Percentiles rank a stretch among this genome's conserved stretches.
Evolutionary conservation across 2,113 vertebrate species (phyloP).

Genomic region (Climacteris rufus): DNA sequence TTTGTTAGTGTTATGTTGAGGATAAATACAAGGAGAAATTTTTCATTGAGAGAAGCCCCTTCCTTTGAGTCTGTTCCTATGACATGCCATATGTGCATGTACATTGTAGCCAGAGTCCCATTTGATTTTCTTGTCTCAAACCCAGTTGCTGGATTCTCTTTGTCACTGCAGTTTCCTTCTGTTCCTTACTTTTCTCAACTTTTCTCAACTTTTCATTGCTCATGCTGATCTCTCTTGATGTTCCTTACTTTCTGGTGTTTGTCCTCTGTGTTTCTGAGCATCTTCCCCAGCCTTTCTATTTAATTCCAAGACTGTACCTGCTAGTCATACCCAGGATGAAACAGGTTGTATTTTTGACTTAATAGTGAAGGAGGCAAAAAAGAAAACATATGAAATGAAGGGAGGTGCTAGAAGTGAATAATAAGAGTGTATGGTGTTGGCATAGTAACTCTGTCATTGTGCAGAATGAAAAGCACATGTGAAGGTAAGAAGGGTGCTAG

Average conservation of each 20-base stretch:
- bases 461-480: rapidly evolving
- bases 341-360: background rate
- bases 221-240: rapidly evolving
- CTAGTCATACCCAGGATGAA: background rate
- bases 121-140: background rate
- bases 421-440: background rate
- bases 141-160: background rate
- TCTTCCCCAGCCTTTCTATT: background rate
- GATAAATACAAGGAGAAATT: background rate
- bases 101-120: rapidly evolving
- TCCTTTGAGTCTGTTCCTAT: background rate
- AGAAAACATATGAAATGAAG: background rate
- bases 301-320: background rate
- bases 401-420: background rate
- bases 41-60: background rate
- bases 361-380: background rate
- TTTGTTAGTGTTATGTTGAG: background rate
- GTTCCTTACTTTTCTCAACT: background rate
- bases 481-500: background rate
- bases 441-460: background rate
- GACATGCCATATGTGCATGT: rapidly evolving
- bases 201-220: background rate
- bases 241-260: background rate
- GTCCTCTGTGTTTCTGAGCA: background rate
- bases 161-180: background rate